A percentile compares a stretch with the other conserved stretches of the same genome.
Conservation (phyloP, 37 sponge, comb jelly and placozoan species). For the Lycopodina hypogea region DNA sequence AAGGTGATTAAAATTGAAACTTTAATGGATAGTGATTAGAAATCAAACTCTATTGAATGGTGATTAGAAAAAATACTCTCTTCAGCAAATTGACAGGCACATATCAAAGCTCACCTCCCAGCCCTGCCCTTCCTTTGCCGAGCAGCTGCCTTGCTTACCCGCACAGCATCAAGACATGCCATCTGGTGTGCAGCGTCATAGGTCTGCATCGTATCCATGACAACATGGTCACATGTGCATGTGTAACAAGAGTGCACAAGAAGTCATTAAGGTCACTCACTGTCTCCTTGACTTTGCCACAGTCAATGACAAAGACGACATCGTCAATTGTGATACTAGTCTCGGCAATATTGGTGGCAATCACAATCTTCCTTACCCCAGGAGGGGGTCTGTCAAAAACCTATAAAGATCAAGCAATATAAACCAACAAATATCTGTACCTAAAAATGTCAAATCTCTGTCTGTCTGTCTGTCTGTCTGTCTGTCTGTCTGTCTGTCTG, state of each 20-base stretch:
- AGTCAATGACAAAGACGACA: slow-evolving; percentile 88
- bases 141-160: slow-evolving; percentile 85
- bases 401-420: slow-evolving; percentile 15
- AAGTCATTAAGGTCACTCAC: slow-evolving; percentile 17
- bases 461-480: no score
- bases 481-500: no score
- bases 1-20: slow-evolving; percentile 13
- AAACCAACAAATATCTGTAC: not conserved
- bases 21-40: slow-evolving; percentile 5
- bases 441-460: no score
- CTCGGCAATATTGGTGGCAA: slow-evolving; percentile 89
- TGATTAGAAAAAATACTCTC: not conserved
- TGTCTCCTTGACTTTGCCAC: slow-evolving; percentile 84
- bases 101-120: slow-evolving; percentile 57
- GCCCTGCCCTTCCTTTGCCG: slow-evolving; percentile 84
- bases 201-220: slow-evolving; percentile 17
- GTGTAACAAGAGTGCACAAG: not conserved
- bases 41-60: slow-evolving; percentile 31
- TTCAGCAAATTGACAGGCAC: no score
- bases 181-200: slow-evolving; percentile 64
- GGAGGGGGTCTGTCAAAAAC: slow-evolving; percentile 81
- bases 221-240: not conserved
- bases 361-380: slow-evolving; percentile 75
- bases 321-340: slow-evolving; percentile 92
- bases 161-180: slow-evolving; percentile 68